Percentiles rank a stretch among this genome's conserved stretches.
Evolutionary conservation across 2,797 vertebrate genomes (phyloP).

Genomic region (Chrysolophus pictus): DNA sequence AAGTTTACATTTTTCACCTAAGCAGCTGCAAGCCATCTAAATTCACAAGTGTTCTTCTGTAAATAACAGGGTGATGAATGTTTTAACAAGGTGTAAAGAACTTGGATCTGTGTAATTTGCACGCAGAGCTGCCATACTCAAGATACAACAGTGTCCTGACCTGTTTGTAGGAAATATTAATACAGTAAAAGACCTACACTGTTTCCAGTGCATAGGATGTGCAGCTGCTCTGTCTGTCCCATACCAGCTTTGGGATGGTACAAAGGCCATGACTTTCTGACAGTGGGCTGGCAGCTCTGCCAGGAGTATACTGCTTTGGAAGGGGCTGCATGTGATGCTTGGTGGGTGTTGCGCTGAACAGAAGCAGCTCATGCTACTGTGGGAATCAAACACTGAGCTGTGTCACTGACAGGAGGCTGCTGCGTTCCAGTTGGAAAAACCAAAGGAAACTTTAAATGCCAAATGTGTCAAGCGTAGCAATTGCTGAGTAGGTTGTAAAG

Average conservation of each 20-base stretch:
- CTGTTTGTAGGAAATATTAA: background rate
- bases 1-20: slow-evolving; percentile 38
- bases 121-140: fast-evolving
- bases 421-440: background rate
- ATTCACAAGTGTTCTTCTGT: background rate
- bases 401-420: background rate
- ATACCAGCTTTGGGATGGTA: background rate
- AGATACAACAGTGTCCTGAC: background rate
- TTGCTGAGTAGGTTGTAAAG: background rate
- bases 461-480: background rate
- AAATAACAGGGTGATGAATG: slow-evolving; percentile 16
- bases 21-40: background rate
- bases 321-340: background rate
- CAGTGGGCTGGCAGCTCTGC: background rate
- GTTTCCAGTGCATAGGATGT: background rate
- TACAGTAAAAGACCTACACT: background rate
- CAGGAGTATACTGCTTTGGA: background rate
- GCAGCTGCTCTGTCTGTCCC: background rate
- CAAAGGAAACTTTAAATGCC: background rate
- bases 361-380: background rate
- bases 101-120: background rate
- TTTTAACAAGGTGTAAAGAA: slow-evolving; percentile 9
- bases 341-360: fast-evolving
- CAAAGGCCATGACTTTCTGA: background rate
- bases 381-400: background rate